Base-by-base conservation (phyloP, 2,888 invertebrate genomes). In the Trachelus troglodyta region DNA sequence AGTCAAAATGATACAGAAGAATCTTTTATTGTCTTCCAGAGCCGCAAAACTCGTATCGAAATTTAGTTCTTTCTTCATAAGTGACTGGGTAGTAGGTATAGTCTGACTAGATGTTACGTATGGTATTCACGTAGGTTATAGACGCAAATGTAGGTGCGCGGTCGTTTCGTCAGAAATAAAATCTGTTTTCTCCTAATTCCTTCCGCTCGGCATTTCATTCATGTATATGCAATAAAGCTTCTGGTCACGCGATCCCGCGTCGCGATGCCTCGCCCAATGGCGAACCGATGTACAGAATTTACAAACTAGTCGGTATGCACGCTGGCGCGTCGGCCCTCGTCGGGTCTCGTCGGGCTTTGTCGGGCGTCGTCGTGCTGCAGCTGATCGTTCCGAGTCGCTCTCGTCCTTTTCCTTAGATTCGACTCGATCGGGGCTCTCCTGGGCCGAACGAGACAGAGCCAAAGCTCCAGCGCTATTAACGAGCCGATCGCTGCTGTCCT, bases 101-200 rank as follows among this genome's bases (percentile, higher is more conserved):
- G 12, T 12, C 37, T 4, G 37, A 12, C 12, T 4, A 37, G 12
- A 12, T 37, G 12, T 4, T 37, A 12, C 37, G 37, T 12, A 12
- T 4, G 37, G 37, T 12, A 12, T 37, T 0, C 76, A 37, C 74
- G 79, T 34, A 33, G 30, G 78, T 79, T 78, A 82, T 83, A 82
- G 83, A 85, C 84, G 86, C 83, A 37, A 37, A 12, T 4, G 37
- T 37, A 37, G 12, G 12, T 12, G 37, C 37, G 37, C 12, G 37
- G 12, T 12, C 4, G 37, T 12, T 37, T 37, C 37, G 12, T 4
- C 37, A 12, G 78, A 89, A 87, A 88, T 89, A 87, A 84, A 89
- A 86, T 87, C 84, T 79, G 81, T 87, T 88, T 87, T 86, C 88
- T 88, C 87, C 87, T 88, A 87, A 89, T 89, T 87, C 85, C 86